Percentiles rank a stretch among this genome's conserved stretches.
Evolutionary conservation across 2,797 vertebrate species (phyloP).

Genomic region (Ctenosaura bakeri): DNA sequence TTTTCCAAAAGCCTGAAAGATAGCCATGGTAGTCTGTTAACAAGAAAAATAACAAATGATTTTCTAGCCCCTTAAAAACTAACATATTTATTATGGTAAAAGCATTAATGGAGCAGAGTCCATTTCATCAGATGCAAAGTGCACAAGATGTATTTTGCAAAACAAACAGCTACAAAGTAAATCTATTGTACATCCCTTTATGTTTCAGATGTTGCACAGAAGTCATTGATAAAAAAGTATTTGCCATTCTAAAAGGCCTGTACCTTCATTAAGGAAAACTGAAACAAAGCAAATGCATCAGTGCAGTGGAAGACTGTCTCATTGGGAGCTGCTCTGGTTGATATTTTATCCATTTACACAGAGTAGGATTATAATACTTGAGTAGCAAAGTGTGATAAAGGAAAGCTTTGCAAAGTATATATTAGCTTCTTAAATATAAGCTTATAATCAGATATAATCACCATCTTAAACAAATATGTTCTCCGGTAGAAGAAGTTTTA

Average conservation of each 20-base stretch:
- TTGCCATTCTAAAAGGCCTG: constrained; percentile 43
- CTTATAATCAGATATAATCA: constrained; percentile 76
- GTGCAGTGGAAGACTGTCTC: constrained; percentile 32
- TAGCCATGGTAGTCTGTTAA: neutral
- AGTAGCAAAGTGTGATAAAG: constrained; percentile 64
- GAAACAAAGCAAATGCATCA: constrained; percentile 19
- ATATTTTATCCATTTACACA: constrained; percentile 66
- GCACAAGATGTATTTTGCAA: constrained; percentile 21
- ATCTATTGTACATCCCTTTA: constrained; percentile 65
- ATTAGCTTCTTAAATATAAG: constrained; percentile 77
- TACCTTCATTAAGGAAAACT: constrained; percentile 23
- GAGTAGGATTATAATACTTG: constrained; percentile 68
- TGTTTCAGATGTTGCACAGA: constrained; percentile 34
- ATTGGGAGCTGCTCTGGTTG: constrained; percentile 46
- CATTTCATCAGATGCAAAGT: neutral
- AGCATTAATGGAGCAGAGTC: neutral
- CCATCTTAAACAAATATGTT: constrained; percentile 72
- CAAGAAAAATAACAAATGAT: neutral
- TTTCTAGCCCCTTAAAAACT: neutral
- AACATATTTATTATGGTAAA: neutral
- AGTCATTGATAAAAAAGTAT: constrained; percentile 47
- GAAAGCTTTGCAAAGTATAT: constrained; percentile 66
- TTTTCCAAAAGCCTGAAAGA: constrained; percentile 36
- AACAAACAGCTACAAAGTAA: constrained; percentile 54
- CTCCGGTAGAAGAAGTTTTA: constrained; percentile 66